Percentiles rank a stretch among this genome's conserved stretches.
These are phyloP conservation scores for Pemphigus obesinymphae DNA, from an alignment of 1,140 invertebrate genomes.

Conservation along the genomic window DNA sequence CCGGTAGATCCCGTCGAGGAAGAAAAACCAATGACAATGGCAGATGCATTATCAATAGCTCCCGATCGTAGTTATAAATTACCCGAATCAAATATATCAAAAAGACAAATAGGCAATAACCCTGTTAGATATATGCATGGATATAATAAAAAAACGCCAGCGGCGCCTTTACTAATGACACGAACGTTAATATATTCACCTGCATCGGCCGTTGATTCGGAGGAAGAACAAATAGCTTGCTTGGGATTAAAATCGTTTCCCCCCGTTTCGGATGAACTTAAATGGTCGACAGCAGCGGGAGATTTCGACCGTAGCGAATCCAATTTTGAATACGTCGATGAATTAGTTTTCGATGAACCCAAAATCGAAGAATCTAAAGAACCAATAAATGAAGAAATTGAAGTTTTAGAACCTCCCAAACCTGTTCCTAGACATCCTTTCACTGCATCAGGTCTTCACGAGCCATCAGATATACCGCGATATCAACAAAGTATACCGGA, in stretches of 20 bases:
- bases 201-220: background rate
- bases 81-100: background rate
- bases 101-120: background rate
- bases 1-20: slow-evolving; percentile 43
- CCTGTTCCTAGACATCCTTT: slow-evolving; percentile 10
- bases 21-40: slow-evolving; percentile 54
- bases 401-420: background rate
- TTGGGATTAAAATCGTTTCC: slow-evolving; percentile 49
- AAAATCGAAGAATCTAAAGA: background rate
- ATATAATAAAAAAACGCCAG: slow-evolving; percentile 1
- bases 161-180: background rate
- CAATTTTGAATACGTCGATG: background rate
- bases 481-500: slow-evolving; percentile 54
- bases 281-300: slow-evolving; percentile 39
- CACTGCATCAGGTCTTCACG: slow-evolving; percentile 46
- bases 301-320: slow-evolving; percentile 13
- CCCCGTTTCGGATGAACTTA: slow-evolving; percentile 51
- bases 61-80: slow-evolving; percentile 60
- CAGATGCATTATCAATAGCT: slow-evolving; percentile 63
- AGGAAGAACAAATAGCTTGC: slow-evolving; percentile 20
- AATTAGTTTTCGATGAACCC: background rate
- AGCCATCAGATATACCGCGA: slow-evolving; percentile 52
- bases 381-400: background rate
- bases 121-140: slow-evolving; percentile 23
- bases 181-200: slow-evolving; percentile 18